A percentile compares a stretch with the other conserved stretches of the same genome.
phyloP scores from a whole-genome alignment of 1,140 invertebrate genomes.

The Eupeodes corollae region DNA sequence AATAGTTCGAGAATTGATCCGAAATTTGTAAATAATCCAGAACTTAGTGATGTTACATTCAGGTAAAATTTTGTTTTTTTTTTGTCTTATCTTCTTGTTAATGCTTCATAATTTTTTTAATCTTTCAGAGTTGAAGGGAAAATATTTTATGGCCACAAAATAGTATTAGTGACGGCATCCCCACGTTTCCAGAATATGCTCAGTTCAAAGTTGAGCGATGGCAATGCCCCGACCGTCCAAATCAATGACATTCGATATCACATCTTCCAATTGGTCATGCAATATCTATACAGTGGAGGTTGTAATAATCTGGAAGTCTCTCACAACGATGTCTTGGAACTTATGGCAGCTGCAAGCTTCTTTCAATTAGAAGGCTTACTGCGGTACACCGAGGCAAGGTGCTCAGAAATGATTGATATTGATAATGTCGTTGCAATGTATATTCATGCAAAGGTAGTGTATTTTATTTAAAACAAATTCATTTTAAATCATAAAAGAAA shows the following conservation, averaged over 20 bases:
- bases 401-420: conserved; percentile 69
- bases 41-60: conserved; percentile 82
- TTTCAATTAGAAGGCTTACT: conserved; percentile 79
- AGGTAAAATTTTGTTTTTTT: conserved; percentile 30
- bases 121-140: conserved; percentile 65
- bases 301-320: conserved; percentile 64
- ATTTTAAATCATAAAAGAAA: background rate
- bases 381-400: conserved; percentile 72
- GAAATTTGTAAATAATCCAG: conserved; percentile 86
- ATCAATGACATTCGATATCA: conserved; percentile 88
- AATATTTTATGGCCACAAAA: conserved; percentile 90
- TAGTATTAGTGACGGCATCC: conserved; percentile 81
- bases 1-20: conserved; percentile 72
- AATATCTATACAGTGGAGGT: conserved; percentile 82
- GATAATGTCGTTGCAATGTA: conserved; percentile 88
- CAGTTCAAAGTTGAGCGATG: conserved; percentile 62
- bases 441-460: conserved; percentile 75
- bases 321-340: conserved; percentile 68
- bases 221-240: conserved; percentile 71
- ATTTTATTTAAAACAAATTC: background rate
- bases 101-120: background rate
- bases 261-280: conserved; percentile 80
- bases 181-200: conserved; percentile 77
- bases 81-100: no score
- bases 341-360: conserved; percentile 86